Evolutionary conservation across 2,113 vertebrate genomes (phyloP), one percentile per base, ranked within the genome.

Genomic region (Emydura subglobosa): DNA sequence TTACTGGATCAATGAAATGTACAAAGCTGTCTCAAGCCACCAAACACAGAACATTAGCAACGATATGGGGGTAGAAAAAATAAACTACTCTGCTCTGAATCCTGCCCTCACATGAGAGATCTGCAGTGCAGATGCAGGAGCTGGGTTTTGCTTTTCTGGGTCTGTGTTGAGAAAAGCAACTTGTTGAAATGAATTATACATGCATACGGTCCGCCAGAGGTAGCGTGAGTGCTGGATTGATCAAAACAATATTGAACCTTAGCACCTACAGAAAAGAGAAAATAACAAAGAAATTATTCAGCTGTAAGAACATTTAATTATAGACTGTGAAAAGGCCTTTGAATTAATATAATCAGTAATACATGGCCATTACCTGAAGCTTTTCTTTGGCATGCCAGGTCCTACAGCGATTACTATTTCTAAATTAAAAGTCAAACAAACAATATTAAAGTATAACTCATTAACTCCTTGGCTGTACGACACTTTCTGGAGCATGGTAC

Each of bases 281-380:
- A 61, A 94, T 86, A 96, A 57, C 50, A 19, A 25, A 74, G 42
- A 90, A 97, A 14, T 50, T 94, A 57, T 91, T 92, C 82, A 91
- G 50, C 79, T 84, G 25, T 85, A 91, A 96, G 76, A 91, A 96
- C 65, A 91, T 90, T 96, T 97, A 97, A 97, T 97, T 97, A 93
- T 17, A 97, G 51, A 24, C 88, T 81, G 80, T 92, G 13, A 87
- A 22, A 81, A 97, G 81, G 88, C 87, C 88, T 96, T 94, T 83
- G 86, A 97, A 96, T 97, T 96, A 96, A 97, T 96, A 96, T 96
- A 97, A 96, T 97, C 85, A 95, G 86, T 80, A 93, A 79, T 55
- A 89, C 31, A 78, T 82, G 91, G 88, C 47, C 90, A 81, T 94
- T 97, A 97, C 94, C n/a, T 72, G 81, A 89, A 95, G 80, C 39